phyloP scores from a whole-genome alignment of 2,113 vertebrate species.

The Lutjanus erythropterus region DNA sequence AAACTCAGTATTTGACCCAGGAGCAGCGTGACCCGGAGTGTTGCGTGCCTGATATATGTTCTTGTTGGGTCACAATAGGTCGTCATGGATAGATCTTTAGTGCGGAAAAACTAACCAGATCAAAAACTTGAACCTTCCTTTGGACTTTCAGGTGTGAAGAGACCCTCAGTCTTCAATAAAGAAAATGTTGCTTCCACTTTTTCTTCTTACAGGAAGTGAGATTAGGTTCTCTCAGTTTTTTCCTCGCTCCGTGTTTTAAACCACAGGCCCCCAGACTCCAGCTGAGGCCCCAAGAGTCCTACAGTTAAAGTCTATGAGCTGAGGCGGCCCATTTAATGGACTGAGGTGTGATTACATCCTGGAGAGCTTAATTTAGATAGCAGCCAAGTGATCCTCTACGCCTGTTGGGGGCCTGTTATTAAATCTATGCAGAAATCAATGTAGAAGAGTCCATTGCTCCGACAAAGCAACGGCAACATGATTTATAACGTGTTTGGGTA shows the following conservation, averaged over 20 bases:
- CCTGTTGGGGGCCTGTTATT: conserved; percentile 67
- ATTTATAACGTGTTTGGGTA: conserved; percentile 74
- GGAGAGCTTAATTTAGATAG: conserved; percentile 71
- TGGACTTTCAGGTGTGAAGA: too few species aligned
- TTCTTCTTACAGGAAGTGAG: background rate
- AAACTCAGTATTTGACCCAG: too few species aligned
- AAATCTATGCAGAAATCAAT: conserved; percentile 75
- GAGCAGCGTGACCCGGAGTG: too few species aligned
- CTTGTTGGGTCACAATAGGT: too few species aligned
- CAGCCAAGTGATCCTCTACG: conserved; percentile 56
- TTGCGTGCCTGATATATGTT: too few species aligned
- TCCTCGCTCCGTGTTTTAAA: background rate
- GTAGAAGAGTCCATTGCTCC: conserved; percentile 58
- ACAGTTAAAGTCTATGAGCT: conserved; percentile 33
- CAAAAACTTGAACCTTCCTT: too few species aligned
- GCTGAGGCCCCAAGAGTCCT: conserved; percentile 9
- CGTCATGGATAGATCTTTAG: too few species aligned
- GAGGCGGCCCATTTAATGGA: conserved; percentile 50
- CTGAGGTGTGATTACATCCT: conserved; percentile 71
- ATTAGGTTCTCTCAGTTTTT: background rate
- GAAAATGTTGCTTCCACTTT: background rate
- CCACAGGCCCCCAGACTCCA: conserved; percentile 4
- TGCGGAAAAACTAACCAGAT: too few species aligned
- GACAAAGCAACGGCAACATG: conserved; percentile 47
- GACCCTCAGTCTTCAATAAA: background rate